Conservation (phyloP, 92 coral and sea anemone species). For the Meandrina meandrites region DNA sequence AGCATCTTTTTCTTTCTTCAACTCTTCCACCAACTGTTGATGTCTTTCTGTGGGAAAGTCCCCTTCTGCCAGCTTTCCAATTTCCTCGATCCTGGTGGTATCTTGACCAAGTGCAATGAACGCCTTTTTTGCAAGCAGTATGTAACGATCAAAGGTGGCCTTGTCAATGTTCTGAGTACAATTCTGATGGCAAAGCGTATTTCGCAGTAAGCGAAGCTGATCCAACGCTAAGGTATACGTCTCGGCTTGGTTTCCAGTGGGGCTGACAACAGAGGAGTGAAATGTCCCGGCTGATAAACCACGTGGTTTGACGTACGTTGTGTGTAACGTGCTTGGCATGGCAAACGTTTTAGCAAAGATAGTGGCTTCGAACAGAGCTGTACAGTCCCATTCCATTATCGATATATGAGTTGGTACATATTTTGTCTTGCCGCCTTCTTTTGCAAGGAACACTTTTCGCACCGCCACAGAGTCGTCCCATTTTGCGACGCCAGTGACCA, state of each 20-base stretch:
- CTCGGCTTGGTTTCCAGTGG: constrained; percentile 25
- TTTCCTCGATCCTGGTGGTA: constrained; percentile 6
- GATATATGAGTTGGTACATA: not conserved
- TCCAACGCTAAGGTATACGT: constrained; percentile 48
- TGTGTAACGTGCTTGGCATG: constrained; percentile 8
- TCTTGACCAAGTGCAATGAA: constrained; percentile 31
- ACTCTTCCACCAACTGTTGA: constrained; percentile 13
- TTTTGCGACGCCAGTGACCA: not conserved
- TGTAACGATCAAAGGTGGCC: constrained; percentile 31
- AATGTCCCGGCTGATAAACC: constrained; percentile 33
- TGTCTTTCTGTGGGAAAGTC: constrained; percentile 48
- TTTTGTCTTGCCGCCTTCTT: constrained; percentile 12
- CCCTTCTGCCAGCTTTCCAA: constrained; percentile 16
- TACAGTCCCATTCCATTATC: constrained; percentile 47
- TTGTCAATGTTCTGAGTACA: constrained; percentile 28
- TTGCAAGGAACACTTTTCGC: not conserved
- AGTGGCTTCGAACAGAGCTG: constrained; percentile 49
- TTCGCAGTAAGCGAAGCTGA: constrained; percentile 54
- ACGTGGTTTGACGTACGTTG: constrained; percentile 43
- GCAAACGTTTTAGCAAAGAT: constrained; percentile 45
- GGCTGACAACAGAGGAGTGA: constrained; percentile 34
- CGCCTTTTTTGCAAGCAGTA: constrained; percentile 9
- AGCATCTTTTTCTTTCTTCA: constrained; percentile 17
- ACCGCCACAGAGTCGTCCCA: constrained; percentile 23
- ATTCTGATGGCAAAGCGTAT: constrained; percentile 27